A percentile compares a stretch with the other conserved stretches of the same genome.
These are phyloP conservation scores for Cheilosia variabilis DNA, from an alignment of 2,888 invertebrate species.

Conservation along the genomic window DNA sequence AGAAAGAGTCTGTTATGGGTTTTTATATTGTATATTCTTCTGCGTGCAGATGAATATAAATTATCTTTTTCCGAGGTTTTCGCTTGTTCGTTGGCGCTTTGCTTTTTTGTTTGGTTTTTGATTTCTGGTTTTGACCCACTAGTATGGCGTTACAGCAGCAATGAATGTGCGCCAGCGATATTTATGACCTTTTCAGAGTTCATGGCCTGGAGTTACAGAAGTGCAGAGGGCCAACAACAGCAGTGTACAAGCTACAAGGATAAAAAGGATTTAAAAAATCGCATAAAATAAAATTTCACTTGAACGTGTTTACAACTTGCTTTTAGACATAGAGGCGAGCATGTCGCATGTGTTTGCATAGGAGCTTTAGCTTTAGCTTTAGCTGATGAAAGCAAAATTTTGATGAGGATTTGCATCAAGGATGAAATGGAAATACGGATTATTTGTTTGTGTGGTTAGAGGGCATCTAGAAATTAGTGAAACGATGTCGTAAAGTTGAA, in stretches of 20 bases:
- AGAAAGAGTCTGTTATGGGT: slow-evolving; percentile 13
- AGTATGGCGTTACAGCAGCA: neutral
- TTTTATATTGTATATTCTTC: slow-evolving; percentile 1
- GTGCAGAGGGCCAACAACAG: neutral
- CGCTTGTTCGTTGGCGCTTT: slow-evolving; percentile 40
- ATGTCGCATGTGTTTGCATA: neutral
- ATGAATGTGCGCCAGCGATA: slow-evolving; percentile 27
- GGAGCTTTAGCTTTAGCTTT: slow-evolving; percentile 25
- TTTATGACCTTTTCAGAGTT: slow-evolving; percentile 62
- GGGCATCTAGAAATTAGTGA: slow-evolving; percentile 13
- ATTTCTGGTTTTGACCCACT: slow-evolving; percentile 65
- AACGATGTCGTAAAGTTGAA: slow-evolving; percentile 32
- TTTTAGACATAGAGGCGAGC: neutral
- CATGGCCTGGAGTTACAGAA: slow-evolving; percentile 41
- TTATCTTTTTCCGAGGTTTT: slow-evolving; percentile 67
- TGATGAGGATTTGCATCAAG: slow-evolving; percentile 28
- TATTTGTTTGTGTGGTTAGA: neutral
- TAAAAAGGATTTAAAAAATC: slow-evolving; percentile 41
- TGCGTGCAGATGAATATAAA: slow-evolving; percentile 72
- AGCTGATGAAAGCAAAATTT: slow-evolving; percentile 42
- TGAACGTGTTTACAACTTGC: slow-evolving; percentile 65
- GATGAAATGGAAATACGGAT: neutral
- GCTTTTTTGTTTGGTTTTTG: slow-evolving; percentile 10
- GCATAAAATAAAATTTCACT: slow-evolving; percentile 61
- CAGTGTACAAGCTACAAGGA: slow-evolving; percentile 17